A percentile compares a stretch with the other conserved stretches of the same genome.
Evolutionary conservation across 2,888 invertebrate genomes (phyloP).

Genomic region (Tachina fera): DNA sequence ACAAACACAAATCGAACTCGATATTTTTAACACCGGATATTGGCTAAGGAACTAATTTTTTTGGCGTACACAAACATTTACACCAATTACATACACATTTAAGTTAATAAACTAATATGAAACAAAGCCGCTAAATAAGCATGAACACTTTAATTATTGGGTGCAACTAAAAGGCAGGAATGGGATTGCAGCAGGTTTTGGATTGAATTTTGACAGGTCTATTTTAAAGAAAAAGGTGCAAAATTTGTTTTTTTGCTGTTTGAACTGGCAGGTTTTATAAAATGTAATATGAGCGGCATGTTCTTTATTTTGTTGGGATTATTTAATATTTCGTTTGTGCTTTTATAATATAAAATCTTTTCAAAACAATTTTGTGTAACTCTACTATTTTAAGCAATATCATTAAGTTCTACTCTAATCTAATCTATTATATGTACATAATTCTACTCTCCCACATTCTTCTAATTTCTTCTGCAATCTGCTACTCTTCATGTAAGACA

Average conservation of each 20-base stretch:
- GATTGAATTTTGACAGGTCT: slow-evolving; percentile 18
- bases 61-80: slow-evolving; percentile 3
- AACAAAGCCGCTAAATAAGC: slow-evolving; percentile 36
- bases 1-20: background rate
- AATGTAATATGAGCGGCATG: no score
- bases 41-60: background rate
- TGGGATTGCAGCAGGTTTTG: slow-evolving; percentile 19
- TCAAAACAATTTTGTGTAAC: no score
- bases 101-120: slow-evolving; percentile 20
- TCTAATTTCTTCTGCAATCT: no score
- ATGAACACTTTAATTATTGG: slow-evolving; percentile 38
- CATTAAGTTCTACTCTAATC: no score
- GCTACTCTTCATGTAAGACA: no score
- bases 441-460: no score
- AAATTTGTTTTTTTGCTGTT: background rate
- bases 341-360: no score
- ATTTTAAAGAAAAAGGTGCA: background rate
- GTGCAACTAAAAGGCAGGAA: background rate
- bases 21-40: slow-evolving; percentile 38
- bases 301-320: no score
- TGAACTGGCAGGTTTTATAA: no score
- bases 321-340: no score
- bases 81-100: slow-evolving; percentile 24
- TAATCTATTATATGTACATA: no score
- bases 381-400: no score